Percentiles rank a stretch among this genome's conserved stretches.
Evolutionary conservation across 2,888 invertebrate genomes (phyloP).

Genomic region (Drosophila colorata): DNA sequence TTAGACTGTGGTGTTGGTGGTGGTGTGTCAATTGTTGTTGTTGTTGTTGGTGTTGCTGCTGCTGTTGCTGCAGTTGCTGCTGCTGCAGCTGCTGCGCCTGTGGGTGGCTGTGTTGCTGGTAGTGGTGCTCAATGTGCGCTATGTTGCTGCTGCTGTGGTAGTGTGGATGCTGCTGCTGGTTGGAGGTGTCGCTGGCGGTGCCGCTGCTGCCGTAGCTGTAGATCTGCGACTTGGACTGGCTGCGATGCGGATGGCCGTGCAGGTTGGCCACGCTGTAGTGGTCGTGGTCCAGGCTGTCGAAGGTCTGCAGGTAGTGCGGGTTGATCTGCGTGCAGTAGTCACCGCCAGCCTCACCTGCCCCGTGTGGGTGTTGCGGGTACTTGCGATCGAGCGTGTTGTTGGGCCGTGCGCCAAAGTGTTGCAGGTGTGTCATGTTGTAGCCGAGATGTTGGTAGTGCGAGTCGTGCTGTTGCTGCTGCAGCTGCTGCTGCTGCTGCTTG

Average conservation of each 20-base stretch:
- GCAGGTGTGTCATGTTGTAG: conserved; percentile 66
- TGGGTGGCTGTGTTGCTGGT: conserved; percentile 68
- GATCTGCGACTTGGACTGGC: conserved; percentile 83
- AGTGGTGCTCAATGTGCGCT: conserved; percentile 80
- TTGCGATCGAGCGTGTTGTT: conserved; percentile 79
- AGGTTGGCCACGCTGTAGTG: conserved; percentile 81
- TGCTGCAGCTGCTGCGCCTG: conserved; percentile 47
- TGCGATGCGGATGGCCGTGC: conserved; percentile 73
- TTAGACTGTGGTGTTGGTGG: conserved; percentile 74
- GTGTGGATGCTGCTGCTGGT: conserved; percentile 61
- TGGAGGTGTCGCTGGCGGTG: conserved; percentile 73
- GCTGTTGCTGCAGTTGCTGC: conserved; percentile 21
- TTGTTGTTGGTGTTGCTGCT: conserved; percentile 31
- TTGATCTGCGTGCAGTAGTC: conserved; percentile 82
- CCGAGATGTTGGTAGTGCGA: conserved; percentile 71
- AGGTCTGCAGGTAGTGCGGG: conserved; percentile 83
- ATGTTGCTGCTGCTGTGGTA: conserved; percentile 74
- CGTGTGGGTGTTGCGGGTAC: conserved; percentile 30
- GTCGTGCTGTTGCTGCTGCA: conserved; percentile 50
- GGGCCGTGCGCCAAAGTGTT: conserved; percentile 73
- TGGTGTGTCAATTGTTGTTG: conserved; percentile 35
- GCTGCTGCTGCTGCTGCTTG: conserved; percentile 53
- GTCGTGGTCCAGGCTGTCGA: conserved; percentile 83
- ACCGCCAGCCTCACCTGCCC: conserved; percentile 29
- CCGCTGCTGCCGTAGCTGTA: conserved; percentile 81